Percentiles rank a stretch among this genome's conserved stretches.
phyloP scores from a whole-genome alignment of 2,113 vertebrate species.

The Pelecanoides urinatrix region DNA sequence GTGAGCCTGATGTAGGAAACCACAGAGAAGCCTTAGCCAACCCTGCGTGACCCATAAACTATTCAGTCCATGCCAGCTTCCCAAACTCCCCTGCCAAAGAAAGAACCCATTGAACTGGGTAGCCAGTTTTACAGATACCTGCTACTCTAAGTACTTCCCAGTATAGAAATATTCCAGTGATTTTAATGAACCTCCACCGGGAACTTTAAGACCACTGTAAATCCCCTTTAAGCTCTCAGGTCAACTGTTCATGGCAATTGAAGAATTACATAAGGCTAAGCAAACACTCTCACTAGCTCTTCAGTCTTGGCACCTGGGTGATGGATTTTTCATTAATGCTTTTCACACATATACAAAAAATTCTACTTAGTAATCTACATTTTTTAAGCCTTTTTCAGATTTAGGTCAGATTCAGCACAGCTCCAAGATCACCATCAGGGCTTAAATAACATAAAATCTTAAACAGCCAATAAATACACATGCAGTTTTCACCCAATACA shows the following conservation, averaged over 20 bases:
- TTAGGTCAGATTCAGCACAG: not conserved
- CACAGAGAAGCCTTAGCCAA: not conserved
- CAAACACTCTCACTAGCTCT: not conserved
- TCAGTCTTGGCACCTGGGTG: not conserved
- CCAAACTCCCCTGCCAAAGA: not conserved
- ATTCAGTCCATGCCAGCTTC: not conserved
- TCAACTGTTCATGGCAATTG: not conserved
- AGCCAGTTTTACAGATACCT: not conserved
- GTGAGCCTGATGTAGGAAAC: not conserved
- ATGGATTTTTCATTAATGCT: not conserved
- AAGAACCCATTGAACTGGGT: not conserved
- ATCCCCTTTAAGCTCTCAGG: not conserved
- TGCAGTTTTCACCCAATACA: not conserved
- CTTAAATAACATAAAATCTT: not conserved
- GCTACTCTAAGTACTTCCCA: not conserved
- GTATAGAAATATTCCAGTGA: not conserved
- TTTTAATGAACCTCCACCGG: not conserved
- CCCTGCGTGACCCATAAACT: not conserved
- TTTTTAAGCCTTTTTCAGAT: not conserved
- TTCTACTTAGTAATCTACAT: not conserved
- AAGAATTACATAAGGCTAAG: not conserved
- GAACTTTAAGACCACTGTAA: not conserved
- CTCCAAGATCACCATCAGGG: not conserved
- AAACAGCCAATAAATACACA: not conserved
- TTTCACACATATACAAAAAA: not conserved